phyloP scores from a whole-genome alignment of 2,113 vertebrate species.

The Dasyprocta punctata region DNA sequence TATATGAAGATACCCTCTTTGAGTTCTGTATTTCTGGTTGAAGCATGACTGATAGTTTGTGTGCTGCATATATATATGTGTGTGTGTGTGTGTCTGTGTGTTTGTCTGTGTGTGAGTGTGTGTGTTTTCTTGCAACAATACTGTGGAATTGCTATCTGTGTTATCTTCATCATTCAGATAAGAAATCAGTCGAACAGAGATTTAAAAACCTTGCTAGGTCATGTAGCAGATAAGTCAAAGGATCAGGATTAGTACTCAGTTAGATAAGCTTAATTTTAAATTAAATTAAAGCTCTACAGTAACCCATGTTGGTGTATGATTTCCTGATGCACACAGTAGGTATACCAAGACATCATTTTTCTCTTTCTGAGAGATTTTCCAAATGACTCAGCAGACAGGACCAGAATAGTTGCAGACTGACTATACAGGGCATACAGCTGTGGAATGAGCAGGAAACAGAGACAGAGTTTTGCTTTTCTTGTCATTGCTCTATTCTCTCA shows the following conservation, averaged over 20 bases:
- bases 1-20: background rate
- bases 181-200: background rate
- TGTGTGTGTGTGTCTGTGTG: too few relatives aligned
- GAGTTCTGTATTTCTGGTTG: background rate
- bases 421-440: background rate
- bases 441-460: background rate
- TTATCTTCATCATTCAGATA: background rate
- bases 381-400: background rate
- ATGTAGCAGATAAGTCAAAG: background rate
- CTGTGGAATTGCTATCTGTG: background rate
- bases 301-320: background rate
- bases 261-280: background rate
- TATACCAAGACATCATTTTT: background rate
- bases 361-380: background rate
- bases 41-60: background rate
- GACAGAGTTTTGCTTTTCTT: constrained; percentile 44
- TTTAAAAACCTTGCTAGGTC: background rate
- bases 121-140: background rate
- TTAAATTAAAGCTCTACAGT: background rate
- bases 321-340: background rate
- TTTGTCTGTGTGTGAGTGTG: too few relatives aligned
- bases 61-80: background rate
- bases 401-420: background rate
- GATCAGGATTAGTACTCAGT: background rate
- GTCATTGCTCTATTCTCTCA: constrained; percentile 58